Conservation (phyloP, 2,113 vertebrate genomes). For the Chaetura pelagica region DNA sequence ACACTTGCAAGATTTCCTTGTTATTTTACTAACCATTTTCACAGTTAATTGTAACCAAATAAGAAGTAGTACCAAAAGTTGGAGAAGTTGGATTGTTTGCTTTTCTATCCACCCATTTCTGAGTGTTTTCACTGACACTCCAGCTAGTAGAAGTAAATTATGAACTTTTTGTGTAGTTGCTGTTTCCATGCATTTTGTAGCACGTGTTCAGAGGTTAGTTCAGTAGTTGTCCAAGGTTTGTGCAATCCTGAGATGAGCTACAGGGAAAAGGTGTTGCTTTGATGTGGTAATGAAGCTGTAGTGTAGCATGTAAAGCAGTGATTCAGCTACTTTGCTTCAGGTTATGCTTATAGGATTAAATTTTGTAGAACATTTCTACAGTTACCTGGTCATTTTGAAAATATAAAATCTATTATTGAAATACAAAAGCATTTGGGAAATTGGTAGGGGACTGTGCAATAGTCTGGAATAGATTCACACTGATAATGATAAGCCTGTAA, state of each 20-base stretch:
- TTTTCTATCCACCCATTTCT: rapidly evolving
- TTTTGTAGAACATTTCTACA: not conserved
- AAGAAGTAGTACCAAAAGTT: not conserved
- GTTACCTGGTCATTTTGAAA: not conserved
- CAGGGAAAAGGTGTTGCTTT: not conserved
- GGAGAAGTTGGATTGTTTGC: rapidly evolving
- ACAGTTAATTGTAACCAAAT: not conserved
- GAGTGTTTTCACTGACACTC: not conserved
- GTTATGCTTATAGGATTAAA: not conserved
- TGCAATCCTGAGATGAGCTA: not conserved
- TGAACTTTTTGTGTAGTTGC: not conserved
- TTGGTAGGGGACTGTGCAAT: not conserved
- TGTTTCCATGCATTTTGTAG: not conserved
- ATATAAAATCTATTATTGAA: not conserved
- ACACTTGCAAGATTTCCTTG: not conserved
- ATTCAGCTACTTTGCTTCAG: not conserved
- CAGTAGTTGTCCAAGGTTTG: not conserved
- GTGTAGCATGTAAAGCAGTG: not conserved
- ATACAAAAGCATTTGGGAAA: not conserved
- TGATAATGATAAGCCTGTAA: not conserved
- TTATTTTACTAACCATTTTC: not conserved
- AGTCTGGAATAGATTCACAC: not conserved
- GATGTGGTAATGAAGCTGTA: not conserved
- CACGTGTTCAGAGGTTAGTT: not conserved
- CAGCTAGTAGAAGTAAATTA: not conserved